Evolutionary conservation across 2,113 vertebrate genomes (phyloP).

Genomic region (Sylvilagus bachmani): DNA sequence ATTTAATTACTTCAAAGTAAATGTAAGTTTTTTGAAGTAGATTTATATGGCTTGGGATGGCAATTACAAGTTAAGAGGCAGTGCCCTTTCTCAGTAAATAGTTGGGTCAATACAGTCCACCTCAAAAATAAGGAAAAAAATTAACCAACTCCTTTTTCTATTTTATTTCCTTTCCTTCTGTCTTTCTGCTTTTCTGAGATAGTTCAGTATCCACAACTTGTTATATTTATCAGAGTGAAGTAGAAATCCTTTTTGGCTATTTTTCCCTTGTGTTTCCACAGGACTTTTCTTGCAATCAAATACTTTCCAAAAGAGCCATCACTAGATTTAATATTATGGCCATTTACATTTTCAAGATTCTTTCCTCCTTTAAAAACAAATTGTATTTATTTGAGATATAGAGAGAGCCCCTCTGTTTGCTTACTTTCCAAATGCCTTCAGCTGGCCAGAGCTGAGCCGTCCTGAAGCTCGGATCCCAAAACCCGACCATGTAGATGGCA

Average conservation of each 20-base stretch:
- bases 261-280: background rate
- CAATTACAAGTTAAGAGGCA: background rate
- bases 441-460: no score
- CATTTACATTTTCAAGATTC: background rate
- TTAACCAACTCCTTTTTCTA: slow-evolving; percentile 1
- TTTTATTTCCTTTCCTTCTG: background rate
- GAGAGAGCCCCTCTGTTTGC: no score
- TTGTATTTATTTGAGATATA: no score
- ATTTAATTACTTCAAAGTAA: background rate
- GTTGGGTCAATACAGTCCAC: background rate
- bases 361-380: no score
- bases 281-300: background rate
- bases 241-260: background rate
- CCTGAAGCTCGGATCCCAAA: no score
- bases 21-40: background rate
- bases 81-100: background rate
- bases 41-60: background rate
- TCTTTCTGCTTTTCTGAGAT: background rate
- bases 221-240: slow-evolving; percentile 14
- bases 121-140: background rate
- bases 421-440: no score
- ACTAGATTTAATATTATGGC: background rate
- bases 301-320: background rate
- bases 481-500: no score
- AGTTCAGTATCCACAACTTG: background rate